phyloP scores from a whole-genome alignment of 92 coral and sea anemone species.

The Palythoa caribaeorum region DNA sequence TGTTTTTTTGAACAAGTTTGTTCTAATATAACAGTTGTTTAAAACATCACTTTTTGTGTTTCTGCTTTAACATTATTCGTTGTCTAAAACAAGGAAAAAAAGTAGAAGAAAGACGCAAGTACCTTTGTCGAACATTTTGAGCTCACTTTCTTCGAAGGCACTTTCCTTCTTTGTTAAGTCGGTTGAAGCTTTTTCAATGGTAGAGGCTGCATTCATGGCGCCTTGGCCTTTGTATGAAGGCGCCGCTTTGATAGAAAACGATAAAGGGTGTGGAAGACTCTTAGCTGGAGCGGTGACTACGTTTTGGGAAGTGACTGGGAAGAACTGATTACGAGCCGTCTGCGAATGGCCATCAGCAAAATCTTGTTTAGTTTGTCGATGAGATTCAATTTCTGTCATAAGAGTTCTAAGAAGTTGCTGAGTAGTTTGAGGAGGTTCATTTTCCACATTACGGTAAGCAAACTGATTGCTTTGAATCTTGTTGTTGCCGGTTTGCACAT shows the following conservation, averaged over 20 bases:
- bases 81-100: background rate
- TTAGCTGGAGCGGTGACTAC: background rate
- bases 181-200: background rate
- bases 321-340: background rate
- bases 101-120: background rate
- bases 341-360: background rate
- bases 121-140: slow-evolving; percentile 35
- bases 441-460: background rate
- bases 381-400: slow-evolving; percentile 15
- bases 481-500: background rate
- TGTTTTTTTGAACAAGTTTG: too few species aligned
- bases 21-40: too few species aligned
- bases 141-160: slow-evolving; percentile 29
- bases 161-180: slow-evolving; percentile 9
- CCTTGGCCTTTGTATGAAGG: background rate
- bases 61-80: background rate
- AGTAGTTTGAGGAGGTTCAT: background rate
- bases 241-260: background rate
- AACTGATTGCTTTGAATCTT: background rate
- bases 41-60: too few species aligned
- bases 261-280: background rate
- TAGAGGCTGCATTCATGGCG: background rate
- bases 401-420: slow-evolving; percentile 30
- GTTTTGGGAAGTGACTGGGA: background rate
- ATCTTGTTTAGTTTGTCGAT: slow-evolving; percentile 32